Evolutionary conservation across 92 coral and sea anemone species (phyloP).

Genomic region (Desmophyllum pertusum): DNA sequence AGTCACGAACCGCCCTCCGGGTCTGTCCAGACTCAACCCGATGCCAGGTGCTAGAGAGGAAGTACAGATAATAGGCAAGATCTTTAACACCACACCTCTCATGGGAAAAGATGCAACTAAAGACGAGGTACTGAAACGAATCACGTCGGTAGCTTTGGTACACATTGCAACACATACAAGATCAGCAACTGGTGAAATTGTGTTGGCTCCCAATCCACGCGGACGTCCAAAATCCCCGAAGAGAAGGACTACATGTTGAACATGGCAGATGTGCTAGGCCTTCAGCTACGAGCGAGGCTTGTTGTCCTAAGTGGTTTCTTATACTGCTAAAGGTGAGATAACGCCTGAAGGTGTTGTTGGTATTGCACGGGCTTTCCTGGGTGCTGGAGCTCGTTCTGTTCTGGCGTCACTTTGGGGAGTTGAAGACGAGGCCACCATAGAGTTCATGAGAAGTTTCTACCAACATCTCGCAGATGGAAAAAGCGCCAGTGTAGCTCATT

Average conservation of each 20-base stretch:
- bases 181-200: background rate
- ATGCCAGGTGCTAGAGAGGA: background rate
- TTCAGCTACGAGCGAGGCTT: background rate
- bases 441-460: conserved; percentile 1
- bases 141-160: background rate
- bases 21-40: background rate
- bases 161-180: background rate
- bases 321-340: background rate
- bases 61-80: background rate
- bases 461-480: background rate
- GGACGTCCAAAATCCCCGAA: background rate
- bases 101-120: background rate
- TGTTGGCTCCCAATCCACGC: background rate
- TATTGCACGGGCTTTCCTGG: conserved; percentile 30
- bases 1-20: background rate
- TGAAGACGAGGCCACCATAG: conserved; percentile 11
- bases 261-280: background rate
- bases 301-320: background rate
- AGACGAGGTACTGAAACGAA: background rate
- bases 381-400: conserved; percentile 44
- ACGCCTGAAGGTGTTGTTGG: conserved; percentile 33
- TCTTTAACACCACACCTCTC: background rate
- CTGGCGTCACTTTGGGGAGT: conserved; percentile 23
- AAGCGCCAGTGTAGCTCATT: background rate
- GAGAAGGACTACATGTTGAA: background rate